Conservation (phyloP, 2,797 vertebrate genomes). For the Notolepis coatsorum region DNA sequence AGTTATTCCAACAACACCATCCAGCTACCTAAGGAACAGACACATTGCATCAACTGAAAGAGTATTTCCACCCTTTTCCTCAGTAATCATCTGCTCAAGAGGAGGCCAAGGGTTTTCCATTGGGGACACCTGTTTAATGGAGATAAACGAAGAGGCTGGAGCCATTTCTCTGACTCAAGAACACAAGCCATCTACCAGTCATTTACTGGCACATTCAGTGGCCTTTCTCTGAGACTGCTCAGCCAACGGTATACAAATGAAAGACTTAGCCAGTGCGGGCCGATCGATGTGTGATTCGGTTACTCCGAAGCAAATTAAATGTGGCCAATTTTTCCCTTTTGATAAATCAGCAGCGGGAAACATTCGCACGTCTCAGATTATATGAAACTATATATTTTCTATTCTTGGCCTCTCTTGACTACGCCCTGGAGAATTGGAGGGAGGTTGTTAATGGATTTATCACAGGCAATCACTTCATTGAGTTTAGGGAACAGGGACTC, state of each 20-base stretch:
- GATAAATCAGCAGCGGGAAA: conserved; percentile 43
- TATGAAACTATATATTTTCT: conserved; percentile 59
- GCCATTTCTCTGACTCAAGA: conserved; percentile 8
- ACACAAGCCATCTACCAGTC: conserved; percentile 15
- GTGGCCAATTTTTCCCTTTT: conserved; percentile 44
- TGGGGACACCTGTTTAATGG: conserved; percentile 1
- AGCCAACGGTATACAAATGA: conserved; percentile 39
- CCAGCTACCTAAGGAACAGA: neutral
- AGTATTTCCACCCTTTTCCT: neutral
- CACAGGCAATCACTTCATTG: conserved; percentile 63
- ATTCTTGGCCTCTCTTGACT: conserved; percentile 51
- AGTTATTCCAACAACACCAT: neutral
- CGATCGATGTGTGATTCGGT: conserved; percentile 54
- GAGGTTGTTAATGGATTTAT: conserved; percentile 68
- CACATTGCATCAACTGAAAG: neutral
- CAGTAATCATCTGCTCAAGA: neutral
- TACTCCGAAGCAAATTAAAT: conserved; percentile 54
- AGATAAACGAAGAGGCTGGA: neutral
- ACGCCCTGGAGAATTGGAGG: conserved; percentile 53
- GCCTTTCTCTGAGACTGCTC: conserved; percentile 10
- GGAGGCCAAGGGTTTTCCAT: neutral
- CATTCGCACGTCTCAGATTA: conserved; percentile 47
- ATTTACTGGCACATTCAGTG: conserved; percentile 22
- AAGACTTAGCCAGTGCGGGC: conserved; percentile 28
- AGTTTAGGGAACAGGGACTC: conserved; percentile 61